Base-by-base conservation (phyloP, 2,113 vertebrate species). In the Vombatus ursinus region DNA sequence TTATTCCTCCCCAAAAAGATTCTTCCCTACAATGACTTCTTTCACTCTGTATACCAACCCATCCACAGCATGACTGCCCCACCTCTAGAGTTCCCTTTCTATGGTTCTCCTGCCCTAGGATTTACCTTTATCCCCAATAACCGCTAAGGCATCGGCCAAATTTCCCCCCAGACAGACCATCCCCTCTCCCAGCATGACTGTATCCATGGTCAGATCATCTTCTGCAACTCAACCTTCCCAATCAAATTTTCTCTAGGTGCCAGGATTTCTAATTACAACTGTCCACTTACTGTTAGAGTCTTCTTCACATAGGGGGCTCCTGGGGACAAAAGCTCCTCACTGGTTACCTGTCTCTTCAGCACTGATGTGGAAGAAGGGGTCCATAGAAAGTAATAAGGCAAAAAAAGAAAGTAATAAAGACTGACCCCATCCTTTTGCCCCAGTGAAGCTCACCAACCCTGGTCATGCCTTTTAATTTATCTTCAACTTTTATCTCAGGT, bases 291-390 rank as follows among this genome's bases (percentile, higher is more conserved):
- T 52, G 99, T 99, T 54, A 99, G 96, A 0, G 98, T 99, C 98
- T 98, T 99, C 98, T 99, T 99, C 96, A 99, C 92, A 93, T 99
- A 99, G 0, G 99, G 99, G 12, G 99, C 98, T 89, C 99, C 99
- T 0, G 99, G 99, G 95, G 98, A 98, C 98, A 99, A 90, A 91
- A 99, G 98, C 95, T 99, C 99, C 50, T 99, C 99, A 8, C 98
- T 99, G 94, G 99, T 99, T 95, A 99, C 96, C 0, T 97, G 97
- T 98, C 97, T 99, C 98, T 97, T 98, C 90, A 99, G 98, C 90
- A 99, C 99, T 99, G 97, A 84, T 84, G 19, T 22, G 7, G 92
- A 68, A 95, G 93, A 97, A 97, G 97, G 96, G 93, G 93, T 89
- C 37, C n/a, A 84, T 44, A 84, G 68, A 44, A 84, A n/a, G 37